Percentiles rank a stretch among this genome's conserved stretches.
phyloP scores from a whole-genome alignment of 64 coral and sea anemone species.

The Catalaphyllia jardinei region DNA sequence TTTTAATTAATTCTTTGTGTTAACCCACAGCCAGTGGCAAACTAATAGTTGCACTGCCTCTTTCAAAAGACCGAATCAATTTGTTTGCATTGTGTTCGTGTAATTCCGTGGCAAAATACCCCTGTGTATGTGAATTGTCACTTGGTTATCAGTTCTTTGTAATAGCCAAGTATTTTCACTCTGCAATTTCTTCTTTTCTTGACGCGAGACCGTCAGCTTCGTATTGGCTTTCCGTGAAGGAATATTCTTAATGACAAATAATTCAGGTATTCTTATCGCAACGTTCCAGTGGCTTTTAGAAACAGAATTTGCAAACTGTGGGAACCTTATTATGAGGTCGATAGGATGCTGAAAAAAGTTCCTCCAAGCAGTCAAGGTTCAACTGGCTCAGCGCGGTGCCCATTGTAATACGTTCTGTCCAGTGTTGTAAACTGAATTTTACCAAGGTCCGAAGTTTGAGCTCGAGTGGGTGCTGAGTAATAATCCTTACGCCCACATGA shows the following conservation, averaged over 20 bases:
- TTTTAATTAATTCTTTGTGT: not conserved
- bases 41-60: not conserved
- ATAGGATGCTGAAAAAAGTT: too few relatives aligned
- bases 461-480: not conserved
- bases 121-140: not conserved
- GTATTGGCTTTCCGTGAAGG: not conserved
- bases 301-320: too few relatives aligned
- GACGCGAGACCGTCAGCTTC: not conserved
- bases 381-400: not conserved
- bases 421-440: not conserved
- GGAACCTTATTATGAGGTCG: too few relatives aligned
- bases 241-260: not conserved
- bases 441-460: not conserved
- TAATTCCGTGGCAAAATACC: not conserved
- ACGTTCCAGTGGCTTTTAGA: not conserved
- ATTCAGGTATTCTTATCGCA: not conserved
- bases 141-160: too few relatives aligned
- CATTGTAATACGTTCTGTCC: not conserved
- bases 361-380: not conserved
- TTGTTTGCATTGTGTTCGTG: not conserved
- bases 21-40: not conserved
- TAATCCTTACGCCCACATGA: constrained; percentile 15
- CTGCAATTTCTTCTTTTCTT: not conserved
- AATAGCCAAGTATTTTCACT: too few relatives aligned
- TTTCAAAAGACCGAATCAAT: not conserved